Evolutionary conservation across 1,140 invertebrate genomes (phyloP), one percentile per base, ranked within the genome.

Genomic region (Zelostemma sp.): DNA sequence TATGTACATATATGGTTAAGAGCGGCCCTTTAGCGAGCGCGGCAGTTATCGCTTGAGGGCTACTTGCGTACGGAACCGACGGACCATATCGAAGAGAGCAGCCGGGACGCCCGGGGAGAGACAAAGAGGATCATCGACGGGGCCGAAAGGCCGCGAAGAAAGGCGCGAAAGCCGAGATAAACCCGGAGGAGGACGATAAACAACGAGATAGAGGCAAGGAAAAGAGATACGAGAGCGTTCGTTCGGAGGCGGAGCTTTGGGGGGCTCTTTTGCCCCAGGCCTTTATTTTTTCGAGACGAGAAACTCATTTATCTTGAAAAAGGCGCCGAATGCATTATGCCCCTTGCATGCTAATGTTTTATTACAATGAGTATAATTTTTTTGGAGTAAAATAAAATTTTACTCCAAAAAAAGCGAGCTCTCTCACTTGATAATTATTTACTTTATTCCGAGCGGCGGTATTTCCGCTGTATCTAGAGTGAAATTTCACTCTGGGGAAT

Each of bases 11-110:
- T 28, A 28, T 28, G 25, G 25, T 28, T 28, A 28, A 3, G 25
- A 28, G 25, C 8, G 25, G 25, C 25, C 25, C 8, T 65, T 68
- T 66, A 70, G 67, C 68, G 64, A 67, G 66, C 35, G 57, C 58
- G 43, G 50, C 56, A 61, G 65, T 66, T 68, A 65, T 74, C 62
- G 68, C 73, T 72, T 38, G 57, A 60, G 73, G 73, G 65, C 68
- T 49, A 67, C 64, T 66, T 62, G 54, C 68, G 58, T 63, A 62
- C 50, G 51, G 35, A 65, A 63, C 57, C 43, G 47, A 57, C 63
- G 25, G 58, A 68, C 43, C 68, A 61, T 71, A 74, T 74, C 68
- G 58, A 38, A 63, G 66, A 62, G 64, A 28, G 38, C 17, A 28
- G 8, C 55, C 17, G 12, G 18, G 35, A 54, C 15, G 35, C 15